Percentiles rank a stretch among this genome's conserved stretches.
phyloP scores from a whole-genome alignment of 2,888 invertebrate species.

The Pocota personata region DNA sequence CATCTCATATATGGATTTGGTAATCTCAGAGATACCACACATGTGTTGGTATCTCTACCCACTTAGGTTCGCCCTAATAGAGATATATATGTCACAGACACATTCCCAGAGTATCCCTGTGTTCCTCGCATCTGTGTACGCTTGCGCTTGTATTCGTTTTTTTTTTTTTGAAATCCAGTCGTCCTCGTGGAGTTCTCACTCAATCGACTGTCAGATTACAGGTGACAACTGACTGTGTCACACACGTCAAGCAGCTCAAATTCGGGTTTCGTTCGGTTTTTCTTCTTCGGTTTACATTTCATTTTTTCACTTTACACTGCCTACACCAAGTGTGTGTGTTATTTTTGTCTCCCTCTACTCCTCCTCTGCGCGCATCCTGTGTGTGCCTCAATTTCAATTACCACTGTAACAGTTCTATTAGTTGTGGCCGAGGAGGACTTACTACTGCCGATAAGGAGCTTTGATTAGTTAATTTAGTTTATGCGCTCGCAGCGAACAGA shows the following conservation, averaged over 20 bases:
- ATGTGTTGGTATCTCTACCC: constrained; percentile 39
- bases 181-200: constrained; percentile 77
- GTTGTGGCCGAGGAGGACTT: constrained; percentile 76
- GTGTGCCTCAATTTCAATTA: constrained; percentile 65
- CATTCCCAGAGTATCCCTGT: constrained; percentile 33
- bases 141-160: constrained; percentile 59
- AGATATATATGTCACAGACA: constrained; percentile 65
- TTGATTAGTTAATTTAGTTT: constrained; percentile 83
- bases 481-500: constrained; percentile 82
- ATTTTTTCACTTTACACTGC: constrained; percentile 5
- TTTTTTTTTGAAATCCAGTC: constrained; percentile 71
- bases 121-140: too few relatives aligned
- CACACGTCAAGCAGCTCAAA: constrained; percentile 74
- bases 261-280: constrained; percentile 68
- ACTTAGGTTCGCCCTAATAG: constrained; percentile 58
- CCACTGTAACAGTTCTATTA: constrained; percentile 80
- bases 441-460: constrained; percentile 80
- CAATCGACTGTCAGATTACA: constrained; percentile 82
- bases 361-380: constrained; percentile 41
- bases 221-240: constrained; percentile 83
- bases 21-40: constrained; percentile 13
- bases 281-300: constrained; percentile 53
- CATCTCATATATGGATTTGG: constrained; percentile 36
- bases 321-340: not conserved
- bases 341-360: constrained; percentile 36